Conservation (phyloP, 2,888 invertebrate genomes). For the Amblyjoppa fuscipennis region DNA sequence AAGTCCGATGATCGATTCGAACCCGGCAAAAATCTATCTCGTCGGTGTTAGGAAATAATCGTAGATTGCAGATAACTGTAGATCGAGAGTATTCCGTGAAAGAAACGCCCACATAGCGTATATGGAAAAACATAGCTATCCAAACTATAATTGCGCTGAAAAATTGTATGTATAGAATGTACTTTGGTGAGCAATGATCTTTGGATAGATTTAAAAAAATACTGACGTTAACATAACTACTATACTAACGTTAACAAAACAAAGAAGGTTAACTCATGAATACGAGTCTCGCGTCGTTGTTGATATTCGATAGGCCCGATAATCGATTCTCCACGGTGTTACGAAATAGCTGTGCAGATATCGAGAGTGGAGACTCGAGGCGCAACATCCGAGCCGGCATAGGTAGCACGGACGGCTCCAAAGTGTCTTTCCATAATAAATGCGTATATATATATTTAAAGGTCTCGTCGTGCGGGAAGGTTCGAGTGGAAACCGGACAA, state of each 20-base stretch:
- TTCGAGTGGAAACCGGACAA: constrained; percentile 13
- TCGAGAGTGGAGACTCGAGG: neutral
- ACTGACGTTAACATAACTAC: neutral
- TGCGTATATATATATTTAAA: constrained; percentile 2
- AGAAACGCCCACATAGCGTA: too few relatives aligned
- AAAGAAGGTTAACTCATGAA: neutral
- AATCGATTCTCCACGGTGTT: neutral
- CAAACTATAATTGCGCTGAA: neutral
- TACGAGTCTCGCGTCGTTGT: neutral
- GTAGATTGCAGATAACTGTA: too few relatives aligned
- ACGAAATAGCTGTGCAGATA: constrained; percentile 7
- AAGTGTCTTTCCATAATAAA: constrained; percentile 23
- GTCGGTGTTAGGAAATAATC: too few relatives aligned
- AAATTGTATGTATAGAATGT: neutral
- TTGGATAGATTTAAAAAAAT: neutral
- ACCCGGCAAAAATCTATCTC: too few relatives aligned
- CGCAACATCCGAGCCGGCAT: neutral
- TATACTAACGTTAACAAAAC: too few relatives aligned
- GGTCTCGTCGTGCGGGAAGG: constrained; percentile 16
- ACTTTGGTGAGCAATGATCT: neutral
- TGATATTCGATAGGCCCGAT: neutral
- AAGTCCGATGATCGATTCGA: too few relatives aligned
- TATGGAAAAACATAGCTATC: too few relatives aligned
- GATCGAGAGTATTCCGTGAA: too few relatives aligned
- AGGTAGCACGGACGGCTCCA: neutral